Evolutionary conservation across 2,888 invertebrate genomes (phyloP), one percentile per base, ranked within the genome.

Genomic region (Neoaliturus tenellus): DNA sequence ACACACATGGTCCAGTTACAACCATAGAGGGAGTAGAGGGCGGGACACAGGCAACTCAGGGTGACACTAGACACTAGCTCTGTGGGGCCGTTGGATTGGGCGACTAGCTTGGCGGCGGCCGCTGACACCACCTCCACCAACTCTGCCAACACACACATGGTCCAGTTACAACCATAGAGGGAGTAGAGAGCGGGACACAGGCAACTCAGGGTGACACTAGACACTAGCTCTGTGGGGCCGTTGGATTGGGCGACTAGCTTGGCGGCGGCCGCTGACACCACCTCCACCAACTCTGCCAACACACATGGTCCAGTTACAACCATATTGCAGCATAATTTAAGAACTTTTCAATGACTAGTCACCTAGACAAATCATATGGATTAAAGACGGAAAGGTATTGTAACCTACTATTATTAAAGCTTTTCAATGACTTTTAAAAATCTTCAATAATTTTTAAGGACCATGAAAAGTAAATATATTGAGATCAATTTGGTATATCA

Each of bases 151-250:
- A 71, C 1, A 71, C n/a, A 51, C n/a, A n/a, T n/a, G n/a, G n/a
- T n/a, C n/a, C n/a, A n/a, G n/a, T n/a, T n/a, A n/a, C n/a, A n/a
- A n/a, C n/a, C n/a, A n/a, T n/a, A n/a, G 83, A 98, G 93, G 3
- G 95, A 95, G 88, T 97, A 96, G 44, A 98, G 91, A 12, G 97
- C 95, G 0, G 97, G 97, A 89, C 97, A 97, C 51, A 98, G 91
- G 69, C 93, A 93, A 81, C 94, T 94, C 35, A 97, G 91, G 33
- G 96, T 95, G 44, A 94, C 89, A 35, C 86, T 85, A 20, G 86
- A 82, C 20, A 89, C 89, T n/a, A 89, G 89, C 41, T 89, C 89
- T 75, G 89, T 89, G 75, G 93, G 94, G 39, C 93, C 93, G 20
- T 95, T 93, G 88, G 95, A 95, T 90, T 95, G 94, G 88, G 94